These are phyloP conservation scores for Asbolus verrucosus DNA, from an alignment of 1,140 invertebrate species.

Conservation along the genomic window DNA sequence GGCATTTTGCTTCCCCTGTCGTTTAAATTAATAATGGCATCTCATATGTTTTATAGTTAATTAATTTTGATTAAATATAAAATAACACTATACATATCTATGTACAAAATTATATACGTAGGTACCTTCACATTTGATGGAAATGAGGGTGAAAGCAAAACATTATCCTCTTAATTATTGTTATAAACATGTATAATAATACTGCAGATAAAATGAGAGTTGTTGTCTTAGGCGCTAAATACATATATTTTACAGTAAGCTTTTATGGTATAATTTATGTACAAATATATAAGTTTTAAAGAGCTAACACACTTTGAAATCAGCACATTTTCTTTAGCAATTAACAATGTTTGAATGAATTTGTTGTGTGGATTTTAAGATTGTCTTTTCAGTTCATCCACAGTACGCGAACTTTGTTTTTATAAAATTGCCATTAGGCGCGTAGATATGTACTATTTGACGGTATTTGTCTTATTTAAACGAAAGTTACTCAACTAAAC, in stretches of 20 bases:
- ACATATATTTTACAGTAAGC: constrained; percentile 48
- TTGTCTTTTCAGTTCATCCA: constrained; percentile 46
- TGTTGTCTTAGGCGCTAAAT: constrained; percentile 41
- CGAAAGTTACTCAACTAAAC: constrained; percentile 5
- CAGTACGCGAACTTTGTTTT: constrained; percentile 32
- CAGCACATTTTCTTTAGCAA: constrained; percentile 41
- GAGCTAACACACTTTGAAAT: constrained; percentile 41
- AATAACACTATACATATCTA: constrained; percentile 44
- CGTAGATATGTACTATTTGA: constrained; percentile 46
- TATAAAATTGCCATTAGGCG: constrained; percentile 36
- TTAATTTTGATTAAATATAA: constrained; percentile 43
- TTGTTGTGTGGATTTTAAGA: constrained; percentile 39
- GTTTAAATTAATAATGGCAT: constrained; percentile 15
- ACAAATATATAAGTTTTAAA: constrained; percentile 46
- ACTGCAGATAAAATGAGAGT: constrained; percentile 42
- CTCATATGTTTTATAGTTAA: not conserved
- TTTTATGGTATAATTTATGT: constrained; percentile 45
- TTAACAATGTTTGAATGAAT: constrained; percentile 37
- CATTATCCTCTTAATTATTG: constrained; percentile 20
- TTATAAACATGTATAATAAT: constrained; percentile 45
- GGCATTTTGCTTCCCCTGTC: constrained; percentile 4
- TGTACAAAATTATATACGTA: constrained; percentile 40
- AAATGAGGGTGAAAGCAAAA: constrained; percentile 38
- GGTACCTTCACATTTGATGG: constrained; percentile 35
- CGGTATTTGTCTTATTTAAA: constrained; percentile 41